phyloP scores from a whole-genome alignment of 2,113 vertebrate genomes.

The Hypomesus transpacificus region DNA sequence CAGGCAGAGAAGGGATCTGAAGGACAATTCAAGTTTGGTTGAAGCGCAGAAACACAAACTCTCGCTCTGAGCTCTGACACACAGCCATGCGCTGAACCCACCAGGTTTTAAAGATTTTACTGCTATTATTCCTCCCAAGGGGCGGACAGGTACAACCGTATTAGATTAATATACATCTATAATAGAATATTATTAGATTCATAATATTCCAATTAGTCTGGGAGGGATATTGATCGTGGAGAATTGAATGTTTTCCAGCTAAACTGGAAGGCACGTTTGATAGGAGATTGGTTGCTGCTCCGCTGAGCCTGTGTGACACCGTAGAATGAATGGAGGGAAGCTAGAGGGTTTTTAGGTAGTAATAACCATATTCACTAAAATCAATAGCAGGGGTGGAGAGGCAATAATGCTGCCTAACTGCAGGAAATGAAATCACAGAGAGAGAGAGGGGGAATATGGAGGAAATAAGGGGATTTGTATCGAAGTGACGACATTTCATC shows the following conservation, averaged over 20 bases:
- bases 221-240: slow-evolving; percentile 86
- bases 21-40: neutral
- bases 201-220: slow-evolving; percentile 84
- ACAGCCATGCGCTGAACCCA: neutral
- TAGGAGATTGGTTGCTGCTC: slow-evolving; percentile 90
- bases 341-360: slow-evolving; percentile 87
- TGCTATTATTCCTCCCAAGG: neutral
- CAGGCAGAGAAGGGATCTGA: neutral
- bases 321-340: slow-evolving; percentile 77
- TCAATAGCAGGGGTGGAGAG: slow-evolving; percentile 86
- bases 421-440: slow-evolving; percentile 89
- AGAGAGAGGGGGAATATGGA: slow-evolving; percentile 62
- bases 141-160: slow-evolving; percentile 54
- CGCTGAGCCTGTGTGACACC: slow-evolving; percentile 66
- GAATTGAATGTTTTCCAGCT: slow-evolving; percentile 58
- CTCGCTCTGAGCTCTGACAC: no score
- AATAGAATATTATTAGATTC: slow-evolving; percentile 87
- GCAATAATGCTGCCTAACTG: slow-evolving; percentile 84
- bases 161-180: slow-evolving; percentile 82
- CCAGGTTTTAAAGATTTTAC: neutral
- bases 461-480: slow-evolving; percentile 87
- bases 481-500: slow-evolving; percentile 94
- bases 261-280: slow-evolving; percentile 79
- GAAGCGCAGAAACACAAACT: neutral
- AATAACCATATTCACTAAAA: slow-evolving; percentile 94